Base-by-base conservation (phyloP, 1,140 invertebrate genomes). In the Drosophila erecta region DNA sequence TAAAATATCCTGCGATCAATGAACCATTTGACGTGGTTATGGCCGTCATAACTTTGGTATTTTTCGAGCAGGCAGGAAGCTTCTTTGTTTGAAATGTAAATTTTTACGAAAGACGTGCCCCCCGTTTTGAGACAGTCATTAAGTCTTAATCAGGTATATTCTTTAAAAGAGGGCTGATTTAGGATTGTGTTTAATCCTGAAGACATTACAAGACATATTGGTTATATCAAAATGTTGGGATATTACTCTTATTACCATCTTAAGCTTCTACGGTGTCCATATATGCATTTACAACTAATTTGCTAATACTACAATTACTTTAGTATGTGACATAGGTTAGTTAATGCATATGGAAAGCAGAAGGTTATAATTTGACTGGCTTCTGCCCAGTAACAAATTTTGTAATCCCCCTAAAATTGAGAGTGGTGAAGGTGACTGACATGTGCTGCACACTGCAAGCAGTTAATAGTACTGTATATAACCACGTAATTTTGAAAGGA, bases 1-100 rank as follows among this genome's bases (percentile, higher is more conserved):
- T 30, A 3, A 30, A 30, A 7, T 30, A 12, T 50, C 38, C 38
- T 6, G 35, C 67, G 76, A 55, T 79, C 60, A 61, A 61, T 44
- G 54, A 76, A 80, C 60, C 66, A 70, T 30, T 76, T 62, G 41
- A 70, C 46, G 10, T 33, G 41, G 38, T 43, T 58, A n/a, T 61
- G 8, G 7, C 6, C 2, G 33, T 44, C 14, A 64, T 43, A 44
- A 24, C 6, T 27, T 17, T 61, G 22, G 27, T 44, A 47, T 58
- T 44, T 60, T 44, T 64, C 15, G 24, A 24, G 12, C 60, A 35
- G 17, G 41, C 54, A 14, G 53, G 24, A 61, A 60, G 59, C 65
- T 76, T 76, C 56, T 76, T 84, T 84, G 75, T 79, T 76, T 47
- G 59, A 35, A 46, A 70, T 57, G 41, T 69, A 76, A 62, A 64